A percentile compares a stretch with the other conserved stretches of the same genome.
phyloP scores from a whole-genome alignment of 2,113 vertebrate genomes.

The Istiophorus platypterus region DNA sequence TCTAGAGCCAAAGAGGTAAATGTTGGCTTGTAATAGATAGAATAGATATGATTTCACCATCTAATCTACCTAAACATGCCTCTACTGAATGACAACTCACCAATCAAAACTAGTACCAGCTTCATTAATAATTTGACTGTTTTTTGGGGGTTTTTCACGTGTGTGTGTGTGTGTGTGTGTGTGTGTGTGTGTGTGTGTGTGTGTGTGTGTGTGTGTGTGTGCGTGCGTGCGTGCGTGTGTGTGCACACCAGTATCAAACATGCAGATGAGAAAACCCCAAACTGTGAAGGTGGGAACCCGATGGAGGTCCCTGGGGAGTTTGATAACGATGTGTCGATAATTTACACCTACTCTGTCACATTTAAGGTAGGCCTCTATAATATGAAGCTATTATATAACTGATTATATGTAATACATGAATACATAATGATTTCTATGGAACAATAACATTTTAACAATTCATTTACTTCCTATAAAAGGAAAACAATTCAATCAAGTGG shows the following conservation, averaged over 20 bases:
- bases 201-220: no score
- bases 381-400: no score
- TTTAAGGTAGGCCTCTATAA: constrained; percentile 84
- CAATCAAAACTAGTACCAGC: background rate
- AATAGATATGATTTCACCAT: background rate
- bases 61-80: background rate
- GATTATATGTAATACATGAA: background rate
- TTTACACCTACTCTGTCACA: constrained; percentile 92
- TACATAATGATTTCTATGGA: background rate
- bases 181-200: no score
- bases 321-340: constrained; percentile 85
- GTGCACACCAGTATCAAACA: constrained; percentile 88
- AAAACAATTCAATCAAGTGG: constrained; percentile 92
- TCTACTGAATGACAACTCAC: background rate
- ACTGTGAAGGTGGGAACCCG: constrained; percentile 86
- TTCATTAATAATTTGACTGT: constrained; percentile 9
- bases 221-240: no score
- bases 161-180: no score
- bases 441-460: background rate
- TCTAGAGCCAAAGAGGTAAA: constrained; percentile 95
- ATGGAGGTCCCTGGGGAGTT: constrained; percentile 92
- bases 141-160: no score
- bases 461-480: constrained; percentile 76
- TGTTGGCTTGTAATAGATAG: background rate
- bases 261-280: constrained; percentile 80